Base-by-base conservation (phyloP, 1,140 invertebrate genomes). In the Drosophila lacertosa region DNA sequence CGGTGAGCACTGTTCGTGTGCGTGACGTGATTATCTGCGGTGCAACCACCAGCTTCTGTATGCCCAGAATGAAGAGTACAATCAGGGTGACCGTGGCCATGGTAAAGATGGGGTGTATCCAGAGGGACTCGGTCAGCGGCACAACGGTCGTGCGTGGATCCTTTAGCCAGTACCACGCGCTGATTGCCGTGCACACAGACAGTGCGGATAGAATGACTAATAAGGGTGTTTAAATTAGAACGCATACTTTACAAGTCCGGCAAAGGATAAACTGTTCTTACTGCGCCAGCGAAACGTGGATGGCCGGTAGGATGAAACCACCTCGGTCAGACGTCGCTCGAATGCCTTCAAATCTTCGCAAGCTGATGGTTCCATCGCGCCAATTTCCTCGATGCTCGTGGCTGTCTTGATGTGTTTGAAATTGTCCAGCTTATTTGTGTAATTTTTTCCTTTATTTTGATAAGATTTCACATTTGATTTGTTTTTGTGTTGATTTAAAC, bases 31-130 rank as follows among this genome's bases (percentile, higher is more conserved):
- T 97, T 88, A 99, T 99, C 77, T 97, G 97, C 9, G 98, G 97
- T 11, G 98, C 98, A 63, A 99, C 97, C 0, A 99, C 98, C 91
- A 97, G 94, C 92, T 97, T 97, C 91, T 99, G 98, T 42, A 99
- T 97, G 48, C 98, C 98, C 92, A 95, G 92, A 62, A 98, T 93
- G 82, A 99, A 98, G 55, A 99, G 93, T 71, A 97, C 92, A 18
- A 98, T 94, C 91, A 99, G 92, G 57, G 96, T 93, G 69, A 97
- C 92, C 82, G 97, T 96, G 69, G 97, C 97, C 76, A 98, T 91
- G n/a, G 97, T 96, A 92, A 99, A 99, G 89, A 99, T 97, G n/a
- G 96, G 95, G 94, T 99, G 98, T 92, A 98, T 98, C 88, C 94
- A 95, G 18, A 99, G 92, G 6, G 98, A 99, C 91, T 99, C 96